Conservation (phyloP, 2,888 invertebrate species). For the Cephonodes hylas region DNA sequence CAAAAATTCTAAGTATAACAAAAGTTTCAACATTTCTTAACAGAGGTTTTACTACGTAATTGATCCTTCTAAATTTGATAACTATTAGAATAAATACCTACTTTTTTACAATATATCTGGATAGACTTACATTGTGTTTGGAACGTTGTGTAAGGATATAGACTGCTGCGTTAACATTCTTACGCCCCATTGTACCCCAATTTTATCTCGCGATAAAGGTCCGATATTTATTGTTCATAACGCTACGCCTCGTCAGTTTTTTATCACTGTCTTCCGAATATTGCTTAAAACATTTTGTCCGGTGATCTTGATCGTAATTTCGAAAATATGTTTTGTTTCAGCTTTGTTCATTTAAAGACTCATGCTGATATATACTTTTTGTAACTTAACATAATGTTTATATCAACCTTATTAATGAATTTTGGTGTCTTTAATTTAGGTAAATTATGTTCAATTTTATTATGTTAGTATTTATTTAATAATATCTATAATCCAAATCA, state of each 20-base stretch:
- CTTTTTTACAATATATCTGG: not conserved
- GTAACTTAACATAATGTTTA: too few relatives aligned
- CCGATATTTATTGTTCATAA: slow-evolving; percentile 9
- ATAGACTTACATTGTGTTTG: not conserved
- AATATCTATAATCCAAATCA: too few relatives aligned
- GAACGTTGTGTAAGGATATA: not conserved
- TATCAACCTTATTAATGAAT: too few relatives aligned
- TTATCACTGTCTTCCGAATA: not conserved
- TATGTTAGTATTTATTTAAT: too few relatives aligned
- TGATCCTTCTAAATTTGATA: not conserved
- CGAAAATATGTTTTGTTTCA: too few relatives aligned
- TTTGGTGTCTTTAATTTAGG: too few relatives aligned
- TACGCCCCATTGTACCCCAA: slow-evolving; percentile 8
- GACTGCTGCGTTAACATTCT: slow-evolving; percentile 1
- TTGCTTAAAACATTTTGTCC: not conserved
- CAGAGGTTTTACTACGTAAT: too few relatives aligned
- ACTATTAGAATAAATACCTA: not conserved
- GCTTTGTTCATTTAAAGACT: too few relatives aligned
- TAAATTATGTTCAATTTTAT: too few relatives aligned
- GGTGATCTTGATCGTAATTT: not conserved
- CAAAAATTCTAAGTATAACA: too few relatives aligned
- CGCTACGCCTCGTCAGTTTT: slow-evolving; percentile 4
- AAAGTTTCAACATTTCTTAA: too few relatives aligned
- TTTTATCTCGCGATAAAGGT: slow-evolving; percentile 4
- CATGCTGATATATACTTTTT: too few relatives aligned